Conservation (phyloP, 2,113 vertebrate genomes). For the Perccottus glenii region DNA sequence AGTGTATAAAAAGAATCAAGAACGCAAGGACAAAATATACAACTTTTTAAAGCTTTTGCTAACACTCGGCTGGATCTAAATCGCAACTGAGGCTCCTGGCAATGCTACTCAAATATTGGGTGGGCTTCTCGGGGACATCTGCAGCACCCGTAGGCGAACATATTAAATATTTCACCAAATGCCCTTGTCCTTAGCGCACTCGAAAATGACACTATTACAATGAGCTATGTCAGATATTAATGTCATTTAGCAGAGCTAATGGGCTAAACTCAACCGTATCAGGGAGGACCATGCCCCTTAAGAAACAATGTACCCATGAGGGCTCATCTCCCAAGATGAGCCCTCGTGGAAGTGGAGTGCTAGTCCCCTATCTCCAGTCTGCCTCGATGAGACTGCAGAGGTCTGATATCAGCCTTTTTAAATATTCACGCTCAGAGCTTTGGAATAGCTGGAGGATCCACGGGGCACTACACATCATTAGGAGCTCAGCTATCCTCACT, state of each 20-base stretch:
- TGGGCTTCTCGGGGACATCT: slow-evolving; percentile 60
- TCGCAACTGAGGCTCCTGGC: slow-evolving; percentile 35
- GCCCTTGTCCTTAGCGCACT: slow-evolving; percentile 63
- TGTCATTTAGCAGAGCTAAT: slow-evolving; percentile 62
- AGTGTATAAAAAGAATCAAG: slow-evolving; percentile 39
- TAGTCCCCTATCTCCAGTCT: slow-evolving; percentile 35
- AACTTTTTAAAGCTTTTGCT: slow-evolving; percentile 53
- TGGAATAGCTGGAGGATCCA: slow-evolving; percentile 34
- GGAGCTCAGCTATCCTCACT: slow-evolving; percentile 48
- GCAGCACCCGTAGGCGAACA: slow-evolving; percentile 46
- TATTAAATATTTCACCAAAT: slow-evolving; percentile 58
- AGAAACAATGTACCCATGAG: slow-evolving; percentile 59
- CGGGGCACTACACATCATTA: slow-evolving; percentile 47
- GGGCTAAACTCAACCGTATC: slow-evolving; percentile 66
- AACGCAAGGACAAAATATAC: slow-evolving; percentile 61
- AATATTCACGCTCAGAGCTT: slow-evolving; percentile 67
- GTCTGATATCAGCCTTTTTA: slow-evolving; percentile 56
- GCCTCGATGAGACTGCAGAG: slow-evolving; percentile 56
- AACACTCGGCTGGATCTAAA: slow-evolving; percentile 53
- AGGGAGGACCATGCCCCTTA: slow-evolving; percentile 60
- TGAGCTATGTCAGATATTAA: slow-evolving; percentile 73
- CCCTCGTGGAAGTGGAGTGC: too few relatives aligned
- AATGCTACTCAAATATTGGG: slow-evolving; percentile 46
- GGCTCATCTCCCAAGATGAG: too few relatives aligned
- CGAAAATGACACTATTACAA: slow-evolving; percentile 66